Evolutionary conservation across 2,797 vertebrate genomes (phyloP).

Genomic region (Acropternis orthonyx): DNA sequence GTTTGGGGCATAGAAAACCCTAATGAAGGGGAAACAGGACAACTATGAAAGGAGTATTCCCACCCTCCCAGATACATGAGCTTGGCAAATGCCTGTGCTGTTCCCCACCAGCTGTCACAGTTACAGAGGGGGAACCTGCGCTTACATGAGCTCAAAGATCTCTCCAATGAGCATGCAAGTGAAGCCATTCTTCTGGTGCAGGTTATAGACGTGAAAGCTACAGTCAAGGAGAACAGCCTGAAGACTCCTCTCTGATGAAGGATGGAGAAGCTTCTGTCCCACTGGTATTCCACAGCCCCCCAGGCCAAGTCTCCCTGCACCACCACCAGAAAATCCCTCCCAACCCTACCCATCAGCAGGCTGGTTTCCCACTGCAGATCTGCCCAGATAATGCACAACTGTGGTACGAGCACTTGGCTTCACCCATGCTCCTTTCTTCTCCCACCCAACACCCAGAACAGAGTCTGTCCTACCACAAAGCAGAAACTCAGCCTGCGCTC

Average conservation of each 20-base stretch:
- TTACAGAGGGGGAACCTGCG: slow-evolving; percentile 9
- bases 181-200: slow-evolving; percentile 99
- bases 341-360: not conserved
- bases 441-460: not conserved
- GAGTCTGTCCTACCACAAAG: not conserved
- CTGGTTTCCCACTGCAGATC: not conserved
- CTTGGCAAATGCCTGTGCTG: not conserved
- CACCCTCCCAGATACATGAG: not conserved
- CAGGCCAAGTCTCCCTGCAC: not conserved
- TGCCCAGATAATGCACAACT: not conserved
- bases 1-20: not conserved
- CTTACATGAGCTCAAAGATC: slow-evolving; percentile 97
- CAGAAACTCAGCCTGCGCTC: not conserved
- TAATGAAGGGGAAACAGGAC: not conserved
- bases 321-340: not conserved
- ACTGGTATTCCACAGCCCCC: not conserved
- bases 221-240: slow-evolving; percentile 79
- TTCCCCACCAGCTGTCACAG: not conserved
- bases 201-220: slow-evolving; percentile 87
- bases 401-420: not conserved
- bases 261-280: not conserved
- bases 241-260: not conserved
- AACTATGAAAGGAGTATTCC: not conserved
- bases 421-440: not conserved
- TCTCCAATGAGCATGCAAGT: slow-evolving; percentile 97